phyloP scores from a whole-genome alignment of 64 coral and sea anemone genomes.

The Cladopsammia gracilis region DNA sequence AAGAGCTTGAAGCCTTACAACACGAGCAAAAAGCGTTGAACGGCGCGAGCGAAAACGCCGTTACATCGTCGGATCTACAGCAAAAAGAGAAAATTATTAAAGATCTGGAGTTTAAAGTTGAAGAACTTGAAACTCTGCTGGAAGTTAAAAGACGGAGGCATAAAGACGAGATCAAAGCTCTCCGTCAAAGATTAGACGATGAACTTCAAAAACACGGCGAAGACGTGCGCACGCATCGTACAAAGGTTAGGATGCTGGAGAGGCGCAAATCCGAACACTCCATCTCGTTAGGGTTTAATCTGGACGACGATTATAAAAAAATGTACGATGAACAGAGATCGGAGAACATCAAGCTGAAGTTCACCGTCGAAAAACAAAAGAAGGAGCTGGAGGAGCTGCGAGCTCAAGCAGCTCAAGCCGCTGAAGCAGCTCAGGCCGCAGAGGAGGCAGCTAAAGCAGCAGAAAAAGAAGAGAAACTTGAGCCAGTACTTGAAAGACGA shows the following conservation, averaged over 20 bases:
- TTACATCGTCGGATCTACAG: background rate
- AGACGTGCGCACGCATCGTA: conserved; percentile 72
- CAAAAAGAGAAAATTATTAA: conserved; percentile 69
- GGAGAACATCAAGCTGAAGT: conserved; percentile 81
- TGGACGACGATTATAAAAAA: conserved; percentile 78
- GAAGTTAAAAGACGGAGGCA: conserved; percentile 91
- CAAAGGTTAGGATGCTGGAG: conserved; percentile 52
- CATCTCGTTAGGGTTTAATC: conserved; percentile 29
- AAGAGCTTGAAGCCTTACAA: conserved; percentile 14
- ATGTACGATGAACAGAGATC: conserved; percentile 76
- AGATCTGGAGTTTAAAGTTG: conserved; percentile 88
- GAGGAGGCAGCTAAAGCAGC: background rate
- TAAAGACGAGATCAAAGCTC: conserved; percentile 84
- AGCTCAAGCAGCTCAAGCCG: background rate
- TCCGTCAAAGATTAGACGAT: conserved; percentile 82
- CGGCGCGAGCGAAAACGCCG: conserved; percentile 2
- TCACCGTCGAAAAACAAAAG: conserved; percentile 65
- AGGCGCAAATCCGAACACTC: conserved; percentile 45
- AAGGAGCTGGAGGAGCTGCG: conserved; percentile 12
- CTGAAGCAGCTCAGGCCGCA: background rate
- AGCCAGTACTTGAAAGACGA: background rate
- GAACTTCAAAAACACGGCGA: conserved; percentile 82
- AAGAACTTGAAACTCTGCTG: conserved; percentile 92
- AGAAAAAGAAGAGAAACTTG: background rate
- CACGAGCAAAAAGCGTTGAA: conserved; percentile 30